phyloP scores from a whole-genome alignment of 2,888 invertebrate species.

The Callinectes sapidus region DNA sequence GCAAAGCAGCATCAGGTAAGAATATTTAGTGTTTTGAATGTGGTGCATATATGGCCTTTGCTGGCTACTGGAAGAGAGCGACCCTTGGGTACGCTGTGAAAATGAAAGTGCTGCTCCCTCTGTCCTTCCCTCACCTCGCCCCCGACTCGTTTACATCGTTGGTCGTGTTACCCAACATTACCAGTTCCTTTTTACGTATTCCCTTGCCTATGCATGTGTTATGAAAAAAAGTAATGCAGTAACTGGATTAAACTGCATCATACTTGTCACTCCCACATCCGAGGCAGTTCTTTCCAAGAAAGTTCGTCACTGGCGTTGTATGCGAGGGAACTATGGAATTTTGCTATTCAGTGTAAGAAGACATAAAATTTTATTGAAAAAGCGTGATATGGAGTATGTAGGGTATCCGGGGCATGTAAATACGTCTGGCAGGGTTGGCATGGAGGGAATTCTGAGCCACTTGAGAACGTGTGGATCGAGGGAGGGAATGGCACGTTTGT shows the following conservation, averaged over 20 bases:
- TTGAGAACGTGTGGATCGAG: constrained; percentile 23
- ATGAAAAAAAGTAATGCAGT: background rate
- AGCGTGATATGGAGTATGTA: background rate
- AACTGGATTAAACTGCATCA: background rate
- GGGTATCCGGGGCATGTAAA: background rate
- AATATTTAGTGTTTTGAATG: background rate
- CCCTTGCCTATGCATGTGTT: background rate
- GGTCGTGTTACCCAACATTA: background rate
- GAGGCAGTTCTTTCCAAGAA: background rate
- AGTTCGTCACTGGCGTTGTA: background rate
- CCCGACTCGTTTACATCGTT: constrained; percentile 1
- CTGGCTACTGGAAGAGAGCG: constrained; percentile 20
- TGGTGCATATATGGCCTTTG: background rate
- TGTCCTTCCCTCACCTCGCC: constrained; percentile 11
- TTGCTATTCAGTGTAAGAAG: background rate
- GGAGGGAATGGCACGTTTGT: background rate
- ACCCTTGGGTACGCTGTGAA: constrained; percentile 44
- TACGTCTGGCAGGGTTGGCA: constrained; percentile 14
- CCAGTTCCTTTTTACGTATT: background rate
- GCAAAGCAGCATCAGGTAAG: background rate
- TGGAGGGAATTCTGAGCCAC: constrained; percentile 14
- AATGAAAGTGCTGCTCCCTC: constrained; percentile 44
- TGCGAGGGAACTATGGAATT: background rate
- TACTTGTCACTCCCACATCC: background rate
- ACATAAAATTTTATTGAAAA: background rate